Conservation (phyloP, 2,888 invertebrate genomes). For the Melanophora roralis region DNA sequence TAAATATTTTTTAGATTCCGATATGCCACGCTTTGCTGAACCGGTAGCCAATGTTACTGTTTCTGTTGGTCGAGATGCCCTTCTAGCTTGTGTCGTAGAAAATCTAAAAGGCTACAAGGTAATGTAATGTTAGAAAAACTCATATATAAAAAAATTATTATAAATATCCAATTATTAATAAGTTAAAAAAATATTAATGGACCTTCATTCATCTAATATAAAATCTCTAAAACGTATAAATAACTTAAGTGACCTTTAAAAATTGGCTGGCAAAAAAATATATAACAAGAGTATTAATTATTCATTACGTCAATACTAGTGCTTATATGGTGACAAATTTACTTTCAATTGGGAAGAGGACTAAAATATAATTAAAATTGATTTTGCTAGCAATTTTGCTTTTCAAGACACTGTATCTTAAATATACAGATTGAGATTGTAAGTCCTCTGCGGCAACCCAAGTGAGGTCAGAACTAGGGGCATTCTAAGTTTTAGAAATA, state of each 20-base stretch:
- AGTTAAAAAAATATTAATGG: conserved; percentile 21
- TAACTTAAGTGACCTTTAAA: not conserved
- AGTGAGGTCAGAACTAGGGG: too few relatives aligned
- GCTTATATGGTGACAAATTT: not conserved
- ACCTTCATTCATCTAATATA: not conserved
- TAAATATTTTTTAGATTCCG: conserved; percentile 71
- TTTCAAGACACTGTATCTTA: too few relatives aligned
- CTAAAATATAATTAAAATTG: not conserved
- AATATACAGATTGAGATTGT: too few relatives aligned
- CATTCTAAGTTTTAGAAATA: too few relatives aligned
- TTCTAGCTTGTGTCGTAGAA: conserved; percentile 92
- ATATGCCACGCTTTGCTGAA: conserved; percentile 89
- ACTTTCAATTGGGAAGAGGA: not conserved
- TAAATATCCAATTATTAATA: too few relatives aligned
- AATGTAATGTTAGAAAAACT: conserved; percentile 71
- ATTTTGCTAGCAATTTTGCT: too few relatives aligned
- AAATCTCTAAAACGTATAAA: not conserved
- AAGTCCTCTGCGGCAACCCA: too few relatives aligned
- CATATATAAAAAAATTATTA: too few relatives aligned
- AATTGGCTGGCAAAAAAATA: not conserved
- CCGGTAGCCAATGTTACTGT: conserved; percentile 94
- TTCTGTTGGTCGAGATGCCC: conserved; percentile 90
- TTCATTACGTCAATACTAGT: conserved; percentile 1
- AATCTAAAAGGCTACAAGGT: conserved; percentile 92
- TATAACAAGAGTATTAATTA: not conserved